Base-by-base conservation (phyloP, 2,888 invertebrate species). In the Drosophila robusta region DNA sequence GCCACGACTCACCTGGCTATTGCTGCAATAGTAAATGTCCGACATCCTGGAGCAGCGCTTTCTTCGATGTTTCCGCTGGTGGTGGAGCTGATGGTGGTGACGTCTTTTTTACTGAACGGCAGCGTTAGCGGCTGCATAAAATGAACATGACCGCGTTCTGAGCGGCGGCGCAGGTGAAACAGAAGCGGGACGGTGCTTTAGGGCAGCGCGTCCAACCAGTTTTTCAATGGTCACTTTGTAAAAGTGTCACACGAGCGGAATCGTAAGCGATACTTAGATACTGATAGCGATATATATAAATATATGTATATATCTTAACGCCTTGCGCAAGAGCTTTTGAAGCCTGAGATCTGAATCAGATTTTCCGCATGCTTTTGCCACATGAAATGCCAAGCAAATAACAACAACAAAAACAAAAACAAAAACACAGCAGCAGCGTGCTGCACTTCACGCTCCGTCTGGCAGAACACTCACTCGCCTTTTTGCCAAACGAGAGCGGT, bases 381-480 rank as follows among this genome's bases (percentile, higher is more conserved):
- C 54, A 62, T 44, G 64, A 44, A 49, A 49, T 63, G 36, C 45
- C 63, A 51, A 46, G 49, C 42, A 51, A 9, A 44, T 41, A 81
- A 72, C 42, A 75, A 70, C 34, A 60, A 56, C 56, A 72, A 64
- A 22, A 70, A 64, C 45, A 69, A 47, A 32, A 34, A 34, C 34
- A 34, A 34, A 12, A 34, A 34, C 55, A 69, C 58, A 46, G 46
- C 47, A 52, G 56, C 56, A 47, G 51, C 64, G 62, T 63, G 57
- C 63, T 88, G 83, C 85, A 87, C 88, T 89, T 86, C 89, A 86
- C 86, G 88, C 88, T 86, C 47, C 82, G 88, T 80, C 80, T 89
- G 85, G 89, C 89, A 86, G 89, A 85, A 85, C 89, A 89, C 73
- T 65, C 67, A 62, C 70, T 76, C 46, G 62, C 61, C 60, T 75